phyloP scores from a whole-genome alignment of 2,797 vertebrate species.

The Urosaurus nigricauda region DNA sequence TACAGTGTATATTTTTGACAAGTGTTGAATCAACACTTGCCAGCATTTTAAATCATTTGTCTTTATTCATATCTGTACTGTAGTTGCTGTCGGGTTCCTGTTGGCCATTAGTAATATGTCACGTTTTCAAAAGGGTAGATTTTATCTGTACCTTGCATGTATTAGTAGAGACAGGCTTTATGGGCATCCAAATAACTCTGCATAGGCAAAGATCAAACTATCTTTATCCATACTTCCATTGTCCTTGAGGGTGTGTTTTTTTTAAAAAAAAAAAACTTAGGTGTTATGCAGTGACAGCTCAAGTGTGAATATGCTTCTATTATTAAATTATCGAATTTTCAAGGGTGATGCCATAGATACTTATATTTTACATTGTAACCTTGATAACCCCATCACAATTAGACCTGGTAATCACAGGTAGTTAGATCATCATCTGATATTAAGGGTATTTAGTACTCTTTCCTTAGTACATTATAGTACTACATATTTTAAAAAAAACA shows the following conservation, averaged over 20 bases:
- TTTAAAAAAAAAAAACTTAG: background rate
- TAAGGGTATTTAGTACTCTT: background rate
- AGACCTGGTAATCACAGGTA: accelerated
- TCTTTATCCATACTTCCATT: background rate
- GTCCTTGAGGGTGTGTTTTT: background rate
- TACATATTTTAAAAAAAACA: background rate
- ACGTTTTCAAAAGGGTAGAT: background rate
- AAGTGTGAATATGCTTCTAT: background rate
- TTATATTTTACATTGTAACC: background rate
- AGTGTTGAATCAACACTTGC: background rate
- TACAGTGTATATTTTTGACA: background rate
- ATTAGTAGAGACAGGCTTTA: background rate
- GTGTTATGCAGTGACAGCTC: background rate
- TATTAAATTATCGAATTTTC: background rate
- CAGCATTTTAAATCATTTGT: background rate
- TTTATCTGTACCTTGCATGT: background rate
- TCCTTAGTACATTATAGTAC: too few relatives aligned
- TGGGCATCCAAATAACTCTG: background rate
- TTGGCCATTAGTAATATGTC: background rate
- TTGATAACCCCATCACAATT: background rate
- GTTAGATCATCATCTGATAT: background rate
- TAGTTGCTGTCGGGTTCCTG: background rate
- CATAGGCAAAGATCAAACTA: background rate
- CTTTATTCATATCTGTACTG: background rate
- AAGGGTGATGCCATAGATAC: background rate